These are phyloP conservation scores for Clivina fossor DNA, from an alignment of 2,888 invertebrate genomes.

Conservation along the genomic window DNA sequence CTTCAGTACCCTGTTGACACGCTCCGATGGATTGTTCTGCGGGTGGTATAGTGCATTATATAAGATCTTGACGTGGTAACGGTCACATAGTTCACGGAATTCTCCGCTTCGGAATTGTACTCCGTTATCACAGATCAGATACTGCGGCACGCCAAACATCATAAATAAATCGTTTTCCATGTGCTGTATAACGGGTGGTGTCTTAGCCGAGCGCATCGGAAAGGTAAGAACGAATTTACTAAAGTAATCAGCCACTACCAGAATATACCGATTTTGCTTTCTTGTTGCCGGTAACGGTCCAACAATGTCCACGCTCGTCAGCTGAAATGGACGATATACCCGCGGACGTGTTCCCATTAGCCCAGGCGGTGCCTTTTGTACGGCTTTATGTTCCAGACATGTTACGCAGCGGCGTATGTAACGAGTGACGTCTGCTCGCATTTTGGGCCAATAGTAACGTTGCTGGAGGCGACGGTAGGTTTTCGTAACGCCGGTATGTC, in stretches of 20 bases:
- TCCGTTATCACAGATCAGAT: conserved; percentile 37
- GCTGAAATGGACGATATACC: neutral
- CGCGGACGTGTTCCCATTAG: neutral
- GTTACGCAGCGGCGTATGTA: neutral
- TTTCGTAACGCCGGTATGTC: neutral
- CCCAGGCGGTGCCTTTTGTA: neutral
- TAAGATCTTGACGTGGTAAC: neutral
- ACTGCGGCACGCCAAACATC: conserved; percentile 35
- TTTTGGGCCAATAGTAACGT: neutral
- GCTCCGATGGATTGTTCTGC: neutral
- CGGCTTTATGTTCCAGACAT: neutral
- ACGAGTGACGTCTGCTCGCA: neutral
- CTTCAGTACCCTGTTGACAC: neutral
- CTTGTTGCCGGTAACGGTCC: neutral
- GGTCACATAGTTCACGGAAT: neutral
- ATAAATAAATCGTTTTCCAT: conserved; percentile 26
- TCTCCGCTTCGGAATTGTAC: neutral
- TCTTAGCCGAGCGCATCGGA: conserved; percentile 27
- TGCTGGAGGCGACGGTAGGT: neutral
- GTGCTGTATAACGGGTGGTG: neutral
- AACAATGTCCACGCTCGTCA: neutral
- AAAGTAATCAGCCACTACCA: conserved; percentile 3
- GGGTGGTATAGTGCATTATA: conserved; percentile 1
- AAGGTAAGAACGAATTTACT: conserved; percentile 15
- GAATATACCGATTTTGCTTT: neutral